Base-by-base conservation (phyloP, 2,113 vertebrate genomes). In the Aspidoscelis tigris region DNA sequence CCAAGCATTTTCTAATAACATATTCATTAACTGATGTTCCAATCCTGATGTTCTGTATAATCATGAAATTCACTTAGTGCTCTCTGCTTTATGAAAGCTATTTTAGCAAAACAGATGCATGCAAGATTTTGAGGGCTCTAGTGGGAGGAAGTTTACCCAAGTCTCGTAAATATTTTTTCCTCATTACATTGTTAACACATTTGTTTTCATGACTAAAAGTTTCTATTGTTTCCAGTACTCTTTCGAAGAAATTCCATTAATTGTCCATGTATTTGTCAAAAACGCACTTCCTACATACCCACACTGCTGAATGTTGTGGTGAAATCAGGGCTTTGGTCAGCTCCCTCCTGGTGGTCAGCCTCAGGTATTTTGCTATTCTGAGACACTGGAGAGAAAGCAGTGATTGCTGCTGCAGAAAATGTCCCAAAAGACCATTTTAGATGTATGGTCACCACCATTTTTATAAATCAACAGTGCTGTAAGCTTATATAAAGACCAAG, bases 11-110 rank as follows among this genome's bases (percentile, higher is more conserved):
- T 64, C 73, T 88, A 88, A 24, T 78, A 41, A 83, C 11, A 86
- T 41, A 79, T 84, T 69, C 85, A 90, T 84, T 82, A 89, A 84
- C 24, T 71, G 83, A 86, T 22, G 65, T 92, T 86, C 82, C 33
- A 33, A 33, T 33, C 33, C 33, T 33, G 33, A 33, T 33, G 33
- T 33, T 33, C 88, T 81, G 5, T 80, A 79, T 26, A 71, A 20
- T 53, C 39, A 53, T 68, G 81, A 64, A 89, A 70, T 90, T 90
- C 82, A 43, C 85, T n/a, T 41, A 43, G 16, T 74, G 78, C 87
- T 83, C 82, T 50, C n/a, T 78, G 14, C 14, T 61, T 61, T 16
- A 61, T 41, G 14, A 22, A 87, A 53, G 85, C 87, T 80, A 87
- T 66, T 75, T 66, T 66, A 24, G 65, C 24, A 66, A 33, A 4